phyloP scores from a whole-genome alignment of 2,113 vertebrate species.

The Oreotrochilus melanogaster region DNA sequence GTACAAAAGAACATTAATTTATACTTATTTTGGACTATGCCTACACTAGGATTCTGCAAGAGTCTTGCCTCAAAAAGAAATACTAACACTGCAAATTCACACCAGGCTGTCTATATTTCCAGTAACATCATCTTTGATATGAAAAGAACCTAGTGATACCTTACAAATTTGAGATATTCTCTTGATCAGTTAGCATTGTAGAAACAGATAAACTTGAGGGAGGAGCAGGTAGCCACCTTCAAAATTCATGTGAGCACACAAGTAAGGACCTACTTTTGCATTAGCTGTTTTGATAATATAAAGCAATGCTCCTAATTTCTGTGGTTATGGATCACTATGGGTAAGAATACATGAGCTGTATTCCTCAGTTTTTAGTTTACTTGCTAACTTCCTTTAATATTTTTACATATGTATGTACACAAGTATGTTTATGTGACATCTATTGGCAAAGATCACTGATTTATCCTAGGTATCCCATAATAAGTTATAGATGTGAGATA shows the following conservation, averaged over 20 bases:
- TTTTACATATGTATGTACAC: background rate
- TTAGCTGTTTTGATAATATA: background rate
- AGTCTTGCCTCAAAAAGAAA: background rate
- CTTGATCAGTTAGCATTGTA: background rate
- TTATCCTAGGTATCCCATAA: background rate
- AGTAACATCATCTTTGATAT: background rate
- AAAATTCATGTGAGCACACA: background rate
- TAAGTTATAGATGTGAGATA: background rate
- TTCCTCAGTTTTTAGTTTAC: background rate
- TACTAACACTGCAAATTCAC: background rate
- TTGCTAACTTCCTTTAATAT: background rate
- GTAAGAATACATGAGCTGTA: background rate
- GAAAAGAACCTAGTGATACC: background rate
- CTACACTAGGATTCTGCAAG: background rate
- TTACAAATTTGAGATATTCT: background rate
- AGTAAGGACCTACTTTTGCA: background rate
- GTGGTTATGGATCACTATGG: background rate
- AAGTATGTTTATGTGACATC: rapidly evolving
- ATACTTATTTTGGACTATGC: background rate
- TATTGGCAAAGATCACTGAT: background rate
- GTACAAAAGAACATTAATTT: background rate
- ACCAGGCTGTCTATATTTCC: background rate
- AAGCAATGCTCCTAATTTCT: background rate
- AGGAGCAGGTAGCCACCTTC: background rate
- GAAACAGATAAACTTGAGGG: background rate